Evolutionary conservation across 2,797 vertebrate genomes (phyloP).

Genomic region (Lagocephalus sceleratus): DNA sequence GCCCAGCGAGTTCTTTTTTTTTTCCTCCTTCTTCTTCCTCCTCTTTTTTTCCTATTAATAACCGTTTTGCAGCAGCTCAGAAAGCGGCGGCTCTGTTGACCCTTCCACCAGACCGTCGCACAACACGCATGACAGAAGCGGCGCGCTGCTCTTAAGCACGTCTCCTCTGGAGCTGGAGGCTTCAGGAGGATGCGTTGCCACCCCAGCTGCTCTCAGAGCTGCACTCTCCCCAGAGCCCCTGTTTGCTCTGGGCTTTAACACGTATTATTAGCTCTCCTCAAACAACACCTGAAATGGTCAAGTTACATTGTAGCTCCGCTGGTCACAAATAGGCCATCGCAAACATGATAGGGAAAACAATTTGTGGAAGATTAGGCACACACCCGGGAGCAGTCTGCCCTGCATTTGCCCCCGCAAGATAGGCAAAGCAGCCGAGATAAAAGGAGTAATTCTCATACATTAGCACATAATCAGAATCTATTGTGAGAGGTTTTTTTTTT

Average conservation of each 20-base stretch:
- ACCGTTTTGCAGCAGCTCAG: slow-evolving; percentile 42
- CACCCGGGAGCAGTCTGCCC: slow-evolving; percentile 73
- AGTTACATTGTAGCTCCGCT: slow-evolving; percentile 62
- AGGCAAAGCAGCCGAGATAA: slow-evolving; percentile 72
- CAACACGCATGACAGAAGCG: slow-evolving; percentile 62
- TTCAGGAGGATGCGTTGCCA: slow-evolving; percentile 28
- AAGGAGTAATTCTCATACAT: slow-evolving; percentile 71
- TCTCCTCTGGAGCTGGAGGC: slow-evolving; percentile 44
- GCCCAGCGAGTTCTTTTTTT: slow-evolving; percentile 9
- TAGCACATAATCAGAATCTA: slow-evolving; percentile 71
- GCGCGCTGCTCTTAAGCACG: slow-evolving; percentile 57
- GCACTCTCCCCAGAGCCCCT: slow-evolving; percentile 51
- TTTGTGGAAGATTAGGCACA: slow-evolving; percentile 81
- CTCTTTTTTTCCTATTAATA: slow-evolving; percentile 46
- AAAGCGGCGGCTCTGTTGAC: slow-evolving; percentile 53
- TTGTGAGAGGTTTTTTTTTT: slow-evolving; percentile 15
- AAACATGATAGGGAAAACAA: slow-evolving; percentile 74
- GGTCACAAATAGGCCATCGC: slow-evolving; percentile 62
- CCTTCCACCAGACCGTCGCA: slow-evolving; percentile 61
- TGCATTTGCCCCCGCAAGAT: slow-evolving; percentile 71
- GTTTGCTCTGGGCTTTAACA: slow-evolving; percentile 72
- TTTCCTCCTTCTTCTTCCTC: slow-evolving; percentile 19
- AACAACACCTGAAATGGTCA: slow-evolving; percentile 72
- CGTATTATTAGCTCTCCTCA: slow-evolving; percentile 76
- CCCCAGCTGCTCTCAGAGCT: slow-evolving; percentile 44